Base-by-base conservation (phyloP, 2,888 invertebrate species). In the Neuroscelio doddi region DNA sequence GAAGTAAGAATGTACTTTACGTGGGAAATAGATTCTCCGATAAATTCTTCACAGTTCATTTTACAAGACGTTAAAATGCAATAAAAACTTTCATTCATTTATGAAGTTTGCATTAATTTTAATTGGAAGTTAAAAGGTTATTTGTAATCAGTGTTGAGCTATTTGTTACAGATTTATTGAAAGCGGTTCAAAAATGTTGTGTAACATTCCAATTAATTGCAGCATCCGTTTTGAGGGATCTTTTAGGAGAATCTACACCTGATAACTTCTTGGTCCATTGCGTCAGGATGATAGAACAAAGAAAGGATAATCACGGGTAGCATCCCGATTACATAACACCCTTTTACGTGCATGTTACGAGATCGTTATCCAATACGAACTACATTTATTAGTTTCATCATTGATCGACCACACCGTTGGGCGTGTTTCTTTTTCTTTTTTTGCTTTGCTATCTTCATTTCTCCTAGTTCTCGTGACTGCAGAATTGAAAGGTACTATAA, bases 251-350 rank as follows among this genome's bases (percentile, higher is more conserved):
- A 34, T 14, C 14, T 10, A 10, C 30, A 27, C 3, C 52, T 52
- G 64, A 57, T 57, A 57, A 64, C 14, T 64, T 29, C 52, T 44
- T 30, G 59, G 56, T 61, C 51, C 56, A 65, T 66, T 64, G 63
- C 64, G 53, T 61, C 61, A 61, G 64, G 46, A 57, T 45, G 45
- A 51, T 58, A 51, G 64, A 69, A 69, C 69, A 69, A 69, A 69
- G 69, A 64, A 66, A 69, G 69, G 58, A 67, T 67, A 69, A 64
- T 55, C 64, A 62, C 61, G 58, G 55, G 63, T 62, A 55, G 59
- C 58, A 64, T 56, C 59, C 67, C 39, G 56, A 62, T 69, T 62
- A 58, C 64, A 58, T 26, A 69, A 67, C 2, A 15, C 32, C 24
- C 41, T 29, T 34, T 46, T 44, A 34, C 56, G 56, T 45, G 59